Base-by-base conservation (phyloP, 1,140 invertebrate species). In the Meloidogyne chitwoodi region DNA sequence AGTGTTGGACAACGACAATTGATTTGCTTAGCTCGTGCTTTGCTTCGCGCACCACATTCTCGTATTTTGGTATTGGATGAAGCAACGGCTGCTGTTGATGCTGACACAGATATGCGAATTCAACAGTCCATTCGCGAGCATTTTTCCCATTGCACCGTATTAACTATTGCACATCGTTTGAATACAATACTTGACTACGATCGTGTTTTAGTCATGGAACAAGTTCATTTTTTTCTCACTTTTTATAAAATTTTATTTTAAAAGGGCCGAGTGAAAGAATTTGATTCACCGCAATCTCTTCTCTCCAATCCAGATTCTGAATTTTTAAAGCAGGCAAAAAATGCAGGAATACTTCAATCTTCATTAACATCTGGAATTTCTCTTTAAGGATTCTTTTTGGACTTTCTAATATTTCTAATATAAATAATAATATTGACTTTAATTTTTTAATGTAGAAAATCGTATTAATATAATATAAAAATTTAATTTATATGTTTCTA, bases 1-100 rank as follows among this genome's bases (percentile, higher is more conserved):
- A 89, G 89, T 83, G 88, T 90, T 77, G 90, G 90, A 4, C 90
- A 90, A 80, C 80, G 88, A 67, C 90, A 91, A 84, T 83, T 91
- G 56, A 81, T 91, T 24, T 91, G 90, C 80, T 83, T 91, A 62
- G 90, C 90, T 6, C 85, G 90, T 75, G 90, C 90, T 19, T 84
- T 91, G 44, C 83, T 91, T 5, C 84, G 89, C 69, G 48, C 48
- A n/a, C 48, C 48, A 8, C 87, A 89, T 67, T 88, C 89, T 26
- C 88, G 87, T 74, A 87, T 90, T 44, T 80, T 90, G 10, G 82
- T 89, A 44, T 66, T 89, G 31, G 89, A 89, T 81, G 89, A 89
- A 81, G 89, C 89, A 1, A 90, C 89, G 16, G 89, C 89, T 22
- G 83, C 92, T 76, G 91, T 81, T 4, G 89, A 89, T 78, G 68